These are phyloP conservation scores for Urocitellus parryii DNA, from an alignment of 2,113 vertebrate species.

Conservation along the genomic window DNA sequence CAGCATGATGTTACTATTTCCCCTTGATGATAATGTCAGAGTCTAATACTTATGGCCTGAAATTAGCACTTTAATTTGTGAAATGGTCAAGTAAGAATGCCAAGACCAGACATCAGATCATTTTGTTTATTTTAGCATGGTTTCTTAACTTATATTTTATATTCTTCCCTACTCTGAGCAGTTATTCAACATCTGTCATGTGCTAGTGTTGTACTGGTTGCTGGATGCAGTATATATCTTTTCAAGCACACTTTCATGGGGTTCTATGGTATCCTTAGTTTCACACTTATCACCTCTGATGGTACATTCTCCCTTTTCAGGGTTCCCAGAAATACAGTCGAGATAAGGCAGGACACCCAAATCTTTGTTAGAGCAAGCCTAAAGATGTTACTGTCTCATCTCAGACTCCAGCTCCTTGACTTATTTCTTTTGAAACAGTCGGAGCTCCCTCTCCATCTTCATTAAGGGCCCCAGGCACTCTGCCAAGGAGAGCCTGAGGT, in stretches of 20 bases:
- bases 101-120: background rate
- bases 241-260: background rate
- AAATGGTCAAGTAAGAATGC: background rate
- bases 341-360: background rate
- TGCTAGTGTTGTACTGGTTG: background rate
- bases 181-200: background rate
- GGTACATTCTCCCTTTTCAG: background rate
- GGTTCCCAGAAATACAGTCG: background rate
- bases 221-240: background rate
- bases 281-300: background rate
- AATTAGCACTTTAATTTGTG: background rate
- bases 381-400: background rate
- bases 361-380: background rate
- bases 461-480: background rate
- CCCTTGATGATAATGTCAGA: background rate
- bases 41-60: too few relatives aligned
- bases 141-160: background rate
- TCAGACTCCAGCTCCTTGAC: background rate
- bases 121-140: background rate
- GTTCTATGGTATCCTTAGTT: background rate
- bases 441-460: background rate
- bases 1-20: background rate
- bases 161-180: background rate
- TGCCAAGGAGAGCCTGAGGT: background rate
- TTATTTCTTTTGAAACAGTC: background rate